phyloP scores from a whole-genome alignment of 2,113 vertebrate species.

The Ammodytes dubius region DNA sequence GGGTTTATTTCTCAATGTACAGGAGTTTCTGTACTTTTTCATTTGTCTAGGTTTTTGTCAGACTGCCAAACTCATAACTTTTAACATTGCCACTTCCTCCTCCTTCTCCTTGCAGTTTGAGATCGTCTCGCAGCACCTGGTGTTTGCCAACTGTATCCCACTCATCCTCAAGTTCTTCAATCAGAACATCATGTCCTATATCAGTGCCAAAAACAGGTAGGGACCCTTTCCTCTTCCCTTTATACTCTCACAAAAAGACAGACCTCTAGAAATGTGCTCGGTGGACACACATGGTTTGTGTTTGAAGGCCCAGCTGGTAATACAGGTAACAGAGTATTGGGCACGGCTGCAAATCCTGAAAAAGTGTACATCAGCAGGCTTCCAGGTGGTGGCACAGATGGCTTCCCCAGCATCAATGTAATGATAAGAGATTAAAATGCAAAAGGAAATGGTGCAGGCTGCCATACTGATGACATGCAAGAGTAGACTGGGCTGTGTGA shows the following conservation, averaged over 20 bases:
- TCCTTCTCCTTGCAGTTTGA: conserved; percentile 89
- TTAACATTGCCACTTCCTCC: conserved; percentile 15
- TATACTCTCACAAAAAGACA: neutral
- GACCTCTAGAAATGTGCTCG: neutral
- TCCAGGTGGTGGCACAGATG: conserved; percentile 9
- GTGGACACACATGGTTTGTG: neutral
- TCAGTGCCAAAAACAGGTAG: conserved; percentile 98
- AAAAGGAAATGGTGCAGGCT: neutral
- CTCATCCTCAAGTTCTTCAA: conserved; percentile 99
- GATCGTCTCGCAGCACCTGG: conserved; percentile 96
- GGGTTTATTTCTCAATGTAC: neutral
- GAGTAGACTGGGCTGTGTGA: neutral
- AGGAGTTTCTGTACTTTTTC: neutral
- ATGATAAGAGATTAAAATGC: conserved; percentile 2
- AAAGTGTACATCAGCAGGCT: neutral
- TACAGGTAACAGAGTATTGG: neutral
- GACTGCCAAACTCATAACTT: conserved; percentile 12
- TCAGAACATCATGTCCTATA: conserved; percentile 98
- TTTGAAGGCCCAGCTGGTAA: neutral
- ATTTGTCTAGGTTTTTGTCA: neutral
- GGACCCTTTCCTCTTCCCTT: neutral
- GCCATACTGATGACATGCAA: neutral
- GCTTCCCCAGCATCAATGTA: conserved; percentile 4
- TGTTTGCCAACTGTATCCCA: conserved; percentile 99
- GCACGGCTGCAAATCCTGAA: neutral